A percentile compares a stretch with the other conserved stretches of the same genome.
phyloP scores from a whole-genome alignment of 2,888 invertebrate genomes.

The Rhagophthalmus giganteus region DNA sequence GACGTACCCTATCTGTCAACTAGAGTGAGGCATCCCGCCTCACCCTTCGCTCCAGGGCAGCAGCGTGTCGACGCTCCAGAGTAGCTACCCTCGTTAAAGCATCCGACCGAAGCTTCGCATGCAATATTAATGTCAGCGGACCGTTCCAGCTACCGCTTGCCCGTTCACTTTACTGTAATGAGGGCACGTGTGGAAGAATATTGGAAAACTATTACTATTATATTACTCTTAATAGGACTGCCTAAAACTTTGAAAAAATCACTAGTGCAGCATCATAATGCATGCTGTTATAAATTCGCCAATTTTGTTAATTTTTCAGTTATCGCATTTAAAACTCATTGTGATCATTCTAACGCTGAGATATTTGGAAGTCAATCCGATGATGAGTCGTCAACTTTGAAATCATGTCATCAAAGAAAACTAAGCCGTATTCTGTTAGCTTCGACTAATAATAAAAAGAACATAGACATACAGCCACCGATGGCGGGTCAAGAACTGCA shows the following conservation, averaged over 20 bases:
- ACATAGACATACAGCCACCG: constrained; percentile 25
- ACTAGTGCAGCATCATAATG: too few species aligned
- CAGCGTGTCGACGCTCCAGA: constrained; percentile 40
- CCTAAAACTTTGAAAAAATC: background rate
- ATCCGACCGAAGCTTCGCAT: constrained; percentile 52
- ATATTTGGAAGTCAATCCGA: background rate
- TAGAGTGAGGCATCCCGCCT: constrained; percentile 34
- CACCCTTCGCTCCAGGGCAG: constrained; percentile 25
- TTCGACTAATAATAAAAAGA: constrained; percentile 19
- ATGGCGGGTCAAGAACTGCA: constrained; percentile 45
- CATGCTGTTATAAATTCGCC: too few species aligned
- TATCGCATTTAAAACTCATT: too few species aligned
- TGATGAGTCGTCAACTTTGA: background rate
- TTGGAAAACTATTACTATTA: constrained; percentile 27
- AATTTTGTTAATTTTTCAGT: too few species aligned
- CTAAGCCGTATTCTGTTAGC: constrained; percentile 8
- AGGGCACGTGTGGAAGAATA: constrained; percentile 27
- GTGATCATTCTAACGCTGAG: too few species aligned
- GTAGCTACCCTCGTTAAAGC: constrained; percentile 51
- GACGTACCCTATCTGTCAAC: constrained; percentile 45
- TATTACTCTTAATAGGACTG: constrained; percentile 14
- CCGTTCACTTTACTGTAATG: constrained; percentile 28
- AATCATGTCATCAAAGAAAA: background rate
- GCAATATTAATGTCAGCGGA: constrained; percentile 51
- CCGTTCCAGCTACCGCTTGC: constrained; percentile 28